Percentiles rank a stretch among this genome's conserved stretches.
These are phyloP conservation scores for Pangasius macronema DNA, from an alignment of 2,797 vertebrate genomes.

Conservation along the genomic window DNA sequence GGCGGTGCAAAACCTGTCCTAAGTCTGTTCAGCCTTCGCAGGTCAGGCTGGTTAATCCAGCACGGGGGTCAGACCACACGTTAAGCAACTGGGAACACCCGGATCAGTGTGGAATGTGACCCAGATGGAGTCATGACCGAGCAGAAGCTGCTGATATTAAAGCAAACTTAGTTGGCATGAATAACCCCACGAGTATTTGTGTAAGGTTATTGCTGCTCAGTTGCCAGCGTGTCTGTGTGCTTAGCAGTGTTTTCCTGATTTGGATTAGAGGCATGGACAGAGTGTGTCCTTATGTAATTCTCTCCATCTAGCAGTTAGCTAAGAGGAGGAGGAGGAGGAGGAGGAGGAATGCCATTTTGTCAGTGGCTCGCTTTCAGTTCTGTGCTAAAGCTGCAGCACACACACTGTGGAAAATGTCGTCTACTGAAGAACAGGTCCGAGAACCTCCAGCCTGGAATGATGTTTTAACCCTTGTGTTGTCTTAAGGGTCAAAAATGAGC, in stretches of 20 bases:
- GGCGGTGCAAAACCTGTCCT: slow-evolving; percentile 4
- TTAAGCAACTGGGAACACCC: background rate
- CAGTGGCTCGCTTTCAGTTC: slow-evolving; percentile 35
- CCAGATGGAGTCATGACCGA: slow-evolving; percentile 33
- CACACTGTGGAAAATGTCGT: slow-evolving; percentile 38
- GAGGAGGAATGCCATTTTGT: slow-evolving; percentile 47
- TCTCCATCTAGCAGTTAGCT: slow-evolving; percentile 34
- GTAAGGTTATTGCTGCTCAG: slow-evolving; percentile 29
- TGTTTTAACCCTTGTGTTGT: background rate
- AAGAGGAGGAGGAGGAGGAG: slow-evolving; percentile 38
- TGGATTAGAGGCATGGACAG: slow-evolving; percentile 33
- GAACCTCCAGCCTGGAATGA: background rate
- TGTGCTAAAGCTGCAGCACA: slow-evolving; percentile 22
- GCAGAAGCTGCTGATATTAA: slow-evolving; percentile 3
- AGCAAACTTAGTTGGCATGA: slow-evolving; percentile 32
- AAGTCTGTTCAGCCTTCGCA: slow-evolving; percentile 18
- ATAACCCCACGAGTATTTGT: slow-evolving; percentile 11
- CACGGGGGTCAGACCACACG: slow-evolving; percentile 14
- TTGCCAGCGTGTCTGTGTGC: slow-evolving; percentile 53
- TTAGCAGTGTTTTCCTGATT: slow-evolving; percentile 47
- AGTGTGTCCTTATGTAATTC: slow-evolving; percentile 56
- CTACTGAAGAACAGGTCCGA: slow-evolving; percentile 15
- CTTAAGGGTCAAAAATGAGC: too few species aligned
- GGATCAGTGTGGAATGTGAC: background rate
- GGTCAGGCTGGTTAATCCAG: background rate